These are phyloP conservation scores for Myrmecobius fasciatus DNA, from an alignment of 2,113 vertebrate species.

Conservation along the genomic window DNA sequence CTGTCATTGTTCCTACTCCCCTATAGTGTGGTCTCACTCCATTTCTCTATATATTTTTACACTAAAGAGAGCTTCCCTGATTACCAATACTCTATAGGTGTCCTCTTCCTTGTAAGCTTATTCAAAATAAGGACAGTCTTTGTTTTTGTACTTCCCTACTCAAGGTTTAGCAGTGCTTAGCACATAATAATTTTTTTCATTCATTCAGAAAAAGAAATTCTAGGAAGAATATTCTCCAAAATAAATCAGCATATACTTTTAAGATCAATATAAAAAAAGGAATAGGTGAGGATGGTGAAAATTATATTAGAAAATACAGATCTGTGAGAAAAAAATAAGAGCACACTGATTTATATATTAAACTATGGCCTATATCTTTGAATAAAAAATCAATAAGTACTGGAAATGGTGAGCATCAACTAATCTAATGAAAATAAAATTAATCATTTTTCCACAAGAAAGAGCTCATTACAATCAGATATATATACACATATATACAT, in stretches of 20 bases:
- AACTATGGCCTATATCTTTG: background rate
- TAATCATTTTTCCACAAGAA: background rate
- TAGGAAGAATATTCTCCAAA: background rate
- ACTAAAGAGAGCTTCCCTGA: background rate
- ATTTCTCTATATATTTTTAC: background rate
- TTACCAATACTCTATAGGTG: background rate
- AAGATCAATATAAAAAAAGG: background rate
- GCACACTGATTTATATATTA: background rate
- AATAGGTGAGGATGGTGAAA: background rate
- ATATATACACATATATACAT: too few species aligned
- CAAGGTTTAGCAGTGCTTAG: background rate
- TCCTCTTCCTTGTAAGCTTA: background rate
- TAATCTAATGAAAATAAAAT: background rate
- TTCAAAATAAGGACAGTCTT: background rate
- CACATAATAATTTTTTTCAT: background rate
- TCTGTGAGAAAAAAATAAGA: background rate
- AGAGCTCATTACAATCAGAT: background rate
- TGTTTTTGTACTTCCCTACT: background rate
- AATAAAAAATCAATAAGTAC: background rate
- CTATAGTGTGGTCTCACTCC: background rate
- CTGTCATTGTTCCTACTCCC: background rate
- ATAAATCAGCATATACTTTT: background rate
- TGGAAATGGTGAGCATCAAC: background rate
- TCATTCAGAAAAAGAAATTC: background rate
- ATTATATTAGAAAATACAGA: background rate